Base-by-base conservation (phyloP, 2,797 vertebrate genomes). In the Gastrophryne carolinensis region DNA sequence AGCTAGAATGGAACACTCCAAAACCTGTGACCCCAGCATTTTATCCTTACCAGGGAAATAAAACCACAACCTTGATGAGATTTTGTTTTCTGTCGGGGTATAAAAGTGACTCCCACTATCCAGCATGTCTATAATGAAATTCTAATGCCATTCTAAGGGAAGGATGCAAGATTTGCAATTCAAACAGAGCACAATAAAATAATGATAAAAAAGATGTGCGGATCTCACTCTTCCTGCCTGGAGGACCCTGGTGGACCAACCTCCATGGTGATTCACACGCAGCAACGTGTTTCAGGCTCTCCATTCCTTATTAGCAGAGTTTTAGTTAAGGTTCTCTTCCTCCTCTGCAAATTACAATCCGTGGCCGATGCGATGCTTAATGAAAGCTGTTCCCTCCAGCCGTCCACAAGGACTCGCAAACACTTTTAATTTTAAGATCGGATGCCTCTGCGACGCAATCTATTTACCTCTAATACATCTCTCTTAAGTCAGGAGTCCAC, bases 391-490 rank as follows among this genome's bases (percentile, higher is more conserved):
- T 11, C 27, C 71, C 74, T 67, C 67, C 23, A 56, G 74, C 27
- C 50, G 10, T 67, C 30, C 66, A 13, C 49, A 26, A 49, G 66
- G 32, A 56, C 66, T 70, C 37, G 30, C 39, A 29, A 49, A 70
- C 49, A 13, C 74, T 70, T 76, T 71, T 67, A 71, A 57, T 65
- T 71, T 77, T 50, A 63, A 49, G 58, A 57, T 35, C 63, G 29
- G 58, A 49, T 70, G 66, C 58, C 27, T 64, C 23, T 37, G 13
- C 35, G 66, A 57, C 67, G 57, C 15, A 56, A 37, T 65, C 66
- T 57, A 63, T 77, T 77, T 77, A 71, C 74, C 50, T 56, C 35
- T 41, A 56, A 69, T 57, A 44, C 63, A 49, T 71, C 67, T 64
- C 47, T 70, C 41, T 70, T 63, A 56, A 64, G 35, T 63, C 57